phyloP scores from a whole-genome alignment of 2,888 invertebrate species.

The Entomobrya proxima region DNA sequence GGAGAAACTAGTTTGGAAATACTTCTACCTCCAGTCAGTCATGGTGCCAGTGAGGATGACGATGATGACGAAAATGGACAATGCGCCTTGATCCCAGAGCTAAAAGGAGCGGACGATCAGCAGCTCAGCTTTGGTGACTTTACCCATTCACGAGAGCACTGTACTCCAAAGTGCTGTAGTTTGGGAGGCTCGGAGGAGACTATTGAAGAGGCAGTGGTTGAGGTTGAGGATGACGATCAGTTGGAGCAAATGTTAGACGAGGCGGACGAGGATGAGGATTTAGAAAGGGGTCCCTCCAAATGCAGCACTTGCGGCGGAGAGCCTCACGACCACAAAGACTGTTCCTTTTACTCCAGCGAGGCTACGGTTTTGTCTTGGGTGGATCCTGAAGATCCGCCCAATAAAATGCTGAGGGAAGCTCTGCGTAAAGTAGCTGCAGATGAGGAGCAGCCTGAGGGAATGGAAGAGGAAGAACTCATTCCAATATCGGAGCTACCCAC shows the following conservation, averaged over 20 bases:
- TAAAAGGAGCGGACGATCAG: conserved; percentile 12
- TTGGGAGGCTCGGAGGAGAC: neutral
- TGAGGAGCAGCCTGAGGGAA: conserved; percentile 1
- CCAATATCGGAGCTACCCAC: neutral
- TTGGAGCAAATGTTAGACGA: conserved; percentile 36
- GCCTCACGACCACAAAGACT: conserved; percentile 54
- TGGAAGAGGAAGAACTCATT: neutral
- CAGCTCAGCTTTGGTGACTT: conserved; percentile 10
- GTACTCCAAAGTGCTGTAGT: conserved; percentile 49
- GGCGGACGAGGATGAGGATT: conserved; percentile 24
- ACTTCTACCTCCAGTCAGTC: neutral
- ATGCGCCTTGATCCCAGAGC: neutral
- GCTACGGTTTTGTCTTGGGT: conserved; percentile 69
- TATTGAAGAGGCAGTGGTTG: neutral
- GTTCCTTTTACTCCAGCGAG: conserved; percentile 54
- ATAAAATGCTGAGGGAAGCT: neutral
- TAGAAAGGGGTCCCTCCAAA: conserved; percentile 14
- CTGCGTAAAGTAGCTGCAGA: neutral
- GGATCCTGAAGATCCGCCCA: conserved; percentile 44
- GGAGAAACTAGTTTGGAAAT: neutral
- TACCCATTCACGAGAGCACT: neutral
- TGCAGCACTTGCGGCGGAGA: conserved; percentile 30
- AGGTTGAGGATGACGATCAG: conserved; percentile 40
- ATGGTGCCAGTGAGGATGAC: neutral
- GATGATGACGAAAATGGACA: neutral